phyloP scores from a whole-genome alignment of 2,888 invertebrate species.

The Dicycla oo region DNA sequence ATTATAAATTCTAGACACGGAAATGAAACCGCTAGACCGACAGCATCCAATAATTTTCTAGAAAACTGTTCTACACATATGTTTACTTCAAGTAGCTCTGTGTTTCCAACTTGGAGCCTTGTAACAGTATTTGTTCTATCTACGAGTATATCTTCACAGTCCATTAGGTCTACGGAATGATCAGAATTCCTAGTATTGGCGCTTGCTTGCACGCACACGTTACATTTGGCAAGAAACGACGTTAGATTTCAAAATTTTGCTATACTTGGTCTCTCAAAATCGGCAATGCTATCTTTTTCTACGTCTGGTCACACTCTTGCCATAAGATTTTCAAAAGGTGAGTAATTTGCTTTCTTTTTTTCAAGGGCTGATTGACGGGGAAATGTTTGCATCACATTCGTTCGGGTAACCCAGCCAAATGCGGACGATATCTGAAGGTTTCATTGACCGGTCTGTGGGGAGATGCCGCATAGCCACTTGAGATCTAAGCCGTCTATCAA shows the following conservation, averaged over 20 bases:
- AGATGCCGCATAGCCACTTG: no score
- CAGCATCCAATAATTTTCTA: conserved; percentile 20
- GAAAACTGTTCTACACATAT: conserved; percentile 20
- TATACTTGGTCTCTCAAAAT: background rate
- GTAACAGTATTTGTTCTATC: conserved; percentile 49
- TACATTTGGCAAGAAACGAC: conserved; percentile 27
- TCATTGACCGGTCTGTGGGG: no score
- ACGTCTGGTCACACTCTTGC: background rate
- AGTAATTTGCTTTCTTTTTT: background rate
- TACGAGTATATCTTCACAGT: conserved; percentile 43
- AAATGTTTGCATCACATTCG: background rate
- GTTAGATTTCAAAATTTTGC: background rate
- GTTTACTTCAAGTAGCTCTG: conserved; percentile 18
- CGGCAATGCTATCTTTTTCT: background rate
- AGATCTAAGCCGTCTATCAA: no score
- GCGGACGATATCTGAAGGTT: background rate
- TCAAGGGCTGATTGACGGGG: background rate
- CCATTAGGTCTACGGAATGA: conserved; percentile 41
- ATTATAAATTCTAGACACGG: background rate
- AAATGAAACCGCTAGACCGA: conserved; percentile 13
- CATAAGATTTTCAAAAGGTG: background rate
- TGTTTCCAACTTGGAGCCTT: conserved; percentile 21
- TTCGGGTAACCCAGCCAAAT: background rate
- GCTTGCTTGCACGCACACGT: conserved; percentile 27
- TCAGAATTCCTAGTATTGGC: conserved; percentile 36